Base-by-base conservation (phyloP, 1,140 invertebrate genomes). In the Trichoplusia ni region DNA sequence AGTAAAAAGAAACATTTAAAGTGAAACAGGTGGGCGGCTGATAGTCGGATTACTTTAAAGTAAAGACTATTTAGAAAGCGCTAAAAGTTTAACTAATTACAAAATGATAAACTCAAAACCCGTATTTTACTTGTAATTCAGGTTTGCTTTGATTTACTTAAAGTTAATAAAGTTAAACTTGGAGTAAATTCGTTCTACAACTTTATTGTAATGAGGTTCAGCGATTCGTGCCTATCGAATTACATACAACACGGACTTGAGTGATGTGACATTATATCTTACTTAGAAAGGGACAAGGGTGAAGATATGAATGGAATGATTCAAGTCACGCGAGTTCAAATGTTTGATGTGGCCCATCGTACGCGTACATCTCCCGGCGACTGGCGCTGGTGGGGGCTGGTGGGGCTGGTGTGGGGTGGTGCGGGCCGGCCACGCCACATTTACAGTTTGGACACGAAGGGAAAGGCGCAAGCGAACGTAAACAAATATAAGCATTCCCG, bases 401-500 rank as follows among this genome's bases (percentile, higher is more conserved):
- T 13, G 13, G 29, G 3, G 53, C n/a, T 38, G 8, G 0, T n/a
- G 31, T 27, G 14, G 40, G 11, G 56, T 21, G 49, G 33, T 19
- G 42, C 25, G 31, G 31, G 62, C 16, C 27, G 65, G 56, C 49
- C 44, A 53, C 38, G 46, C 58, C 51, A 44, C 56, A 46, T 71
- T 63, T 64, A 33, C 33, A 74, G 38, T 70, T 68, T 61, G 59
- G 47, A 62, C 60, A 60, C 53, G 37, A 13, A 35, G 21, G 14
- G 49, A n/a, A 37, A 58, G 59, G 63, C 53, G 35, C 35, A 58
- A 44, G 37, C 49, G 33, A 56, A 61, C 46, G 62, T 65, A 73
- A 70, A 73, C 64, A 70, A 67, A 65, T 63, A 64, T 70, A 54
- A 70, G 59, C 53, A 59, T 54, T 60, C 40, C 44, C 61, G 64